Conservation (phyloP, 2,797 vertebrate species). For the Labroides dimidiatus region DNA sequence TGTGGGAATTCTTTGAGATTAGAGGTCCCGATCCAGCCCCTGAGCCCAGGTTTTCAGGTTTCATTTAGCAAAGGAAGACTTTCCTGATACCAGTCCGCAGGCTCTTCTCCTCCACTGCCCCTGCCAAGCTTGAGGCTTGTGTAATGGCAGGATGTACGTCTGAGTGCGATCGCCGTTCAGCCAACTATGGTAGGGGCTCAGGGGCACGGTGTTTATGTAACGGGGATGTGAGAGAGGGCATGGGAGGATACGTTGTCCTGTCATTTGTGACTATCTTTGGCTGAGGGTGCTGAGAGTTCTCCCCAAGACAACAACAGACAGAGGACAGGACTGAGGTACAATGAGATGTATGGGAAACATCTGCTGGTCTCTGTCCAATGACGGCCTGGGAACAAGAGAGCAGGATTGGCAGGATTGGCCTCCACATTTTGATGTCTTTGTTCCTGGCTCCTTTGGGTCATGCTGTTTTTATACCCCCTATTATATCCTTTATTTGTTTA, state of each 20-base stretch:
- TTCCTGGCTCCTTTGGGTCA: too few relatives aligned
- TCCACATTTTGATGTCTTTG: not conserved
- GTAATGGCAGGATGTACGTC: constrained; percentile 51
- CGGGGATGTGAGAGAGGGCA: constrained; percentile 40
- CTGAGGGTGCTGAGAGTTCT: constrained; percentile 35
- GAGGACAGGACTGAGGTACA: not conserved
- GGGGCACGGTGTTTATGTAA: constrained; percentile 50
- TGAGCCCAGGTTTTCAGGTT: constrained; percentile 57
- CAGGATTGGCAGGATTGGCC: not conserved
- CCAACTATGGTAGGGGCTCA: constrained; percentile 51
- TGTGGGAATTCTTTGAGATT: not conserved
- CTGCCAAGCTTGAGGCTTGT: constrained; percentile 48
- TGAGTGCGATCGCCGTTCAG: constrained; percentile 28
- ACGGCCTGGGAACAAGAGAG: constrained; percentile 19
- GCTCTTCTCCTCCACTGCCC: constrained; percentile 21
- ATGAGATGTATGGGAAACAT: constrained; percentile 36
- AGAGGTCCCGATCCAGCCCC: constrained; percentile 25
- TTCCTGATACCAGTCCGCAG: constrained; percentile 29
- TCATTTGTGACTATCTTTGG: constrained; percentile 60
- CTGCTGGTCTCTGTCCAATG: constrained; percentile 33
- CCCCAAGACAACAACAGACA: constrained; percentile 9
- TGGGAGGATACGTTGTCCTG: constrained; percentile 50
- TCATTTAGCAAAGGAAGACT: constrained; percentile 52
- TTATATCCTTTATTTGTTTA: too few relatives aligned
- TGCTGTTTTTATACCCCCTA: too few relatives aligned